A percentile compares a stretch with the other conserved stretches of the same genome.
phyloP scores from a whole-genome alignment of 2,113 vertebrate genomes.

The Phalacrocorax pelagicus region DNA sequence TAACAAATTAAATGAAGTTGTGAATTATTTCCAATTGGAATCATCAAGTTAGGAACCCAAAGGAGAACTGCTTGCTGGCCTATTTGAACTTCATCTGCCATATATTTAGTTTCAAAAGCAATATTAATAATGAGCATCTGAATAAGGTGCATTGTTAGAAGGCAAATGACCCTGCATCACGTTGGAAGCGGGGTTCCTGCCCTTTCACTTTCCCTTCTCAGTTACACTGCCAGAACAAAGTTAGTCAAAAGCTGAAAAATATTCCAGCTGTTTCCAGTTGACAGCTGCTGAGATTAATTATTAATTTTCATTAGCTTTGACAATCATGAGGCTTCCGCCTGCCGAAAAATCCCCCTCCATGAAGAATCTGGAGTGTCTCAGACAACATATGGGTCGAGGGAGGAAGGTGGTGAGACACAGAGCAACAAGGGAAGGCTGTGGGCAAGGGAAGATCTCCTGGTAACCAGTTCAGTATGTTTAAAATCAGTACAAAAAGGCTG shows the following conservation, averaged over 20 bases:
- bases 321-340: not conserved
- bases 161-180: too few species aligned
- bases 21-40: not conserved
- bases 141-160: not conserved
- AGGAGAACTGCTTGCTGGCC: not conserved
- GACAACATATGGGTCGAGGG: slow-evolving; percentile 16
- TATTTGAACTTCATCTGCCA: not conserved
- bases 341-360: not conserved
- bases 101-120: not conserved
- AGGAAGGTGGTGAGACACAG: slow-evolving; percentile 35
- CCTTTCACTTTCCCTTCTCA: not conserved
- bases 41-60: not conserved
- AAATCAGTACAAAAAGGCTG: slow-evolving; percentile 40
- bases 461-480: not conserved
- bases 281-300: not conserved
- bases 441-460: slow-evolving; percentile 2
- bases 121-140: not conserved
- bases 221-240: not conserved
- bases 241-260: not conserved
- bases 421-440: slow-evolving; percentile 24
- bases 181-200: not conserved
- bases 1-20: not conserved
- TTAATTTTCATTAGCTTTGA: not conserved
- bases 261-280: not conserved
- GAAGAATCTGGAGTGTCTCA: not conserved